Base-by-base conservation (phyloP, 2,888 invertebrate species). In the Drosophila aldrichi region DNA sequence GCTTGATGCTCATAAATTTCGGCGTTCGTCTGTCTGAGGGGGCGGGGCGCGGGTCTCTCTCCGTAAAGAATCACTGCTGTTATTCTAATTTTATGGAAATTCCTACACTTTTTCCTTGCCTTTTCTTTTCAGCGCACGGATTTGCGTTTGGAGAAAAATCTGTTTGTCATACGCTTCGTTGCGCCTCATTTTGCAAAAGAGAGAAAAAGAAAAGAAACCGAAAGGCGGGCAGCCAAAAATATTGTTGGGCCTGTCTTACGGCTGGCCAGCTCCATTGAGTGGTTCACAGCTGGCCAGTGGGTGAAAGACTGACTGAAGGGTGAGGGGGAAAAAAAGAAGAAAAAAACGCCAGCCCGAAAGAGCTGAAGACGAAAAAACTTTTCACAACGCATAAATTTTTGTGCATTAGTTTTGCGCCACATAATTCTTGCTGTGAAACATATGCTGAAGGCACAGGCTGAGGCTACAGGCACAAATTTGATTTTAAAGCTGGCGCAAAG, bases 41-140 rank as follows among this genome's bases (percentile, higher is more conserved):
- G 12, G 16, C 38, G 16, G 36, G 22, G 38, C 32, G 46, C 16
- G 57, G 49, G 72, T 64, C 77, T 32, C 32, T 66, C 32, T 66
- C 36, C 61, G 82, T 86, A 88, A 87, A 86, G 88, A 87, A 87
- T 89, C 90, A 83, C 88, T 88, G 87, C 90, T 81, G 86, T 88
- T 88, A 89, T 88, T 88, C 90, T 88, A 88, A 88, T 88, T 88
- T 88, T 88, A 88, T 88, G 87, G 87, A 89, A 88, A 88, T 88
- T 88, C 89, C 86, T 87, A 81, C 86, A 82, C 88, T 86, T 86
- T 84, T 89, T 88, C 49, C 74, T 75, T 72, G 78, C 74, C 80
- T 82, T 80, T 84, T 75, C 85, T 80, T 81, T 77, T 83, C 84
- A 74, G 80, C 75, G 89, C 82, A 81, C 88, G 87, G 88, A 89